Conservation (phyloP, 2,888 invertebrate species). For the Zelleria hepariella region DNA sequence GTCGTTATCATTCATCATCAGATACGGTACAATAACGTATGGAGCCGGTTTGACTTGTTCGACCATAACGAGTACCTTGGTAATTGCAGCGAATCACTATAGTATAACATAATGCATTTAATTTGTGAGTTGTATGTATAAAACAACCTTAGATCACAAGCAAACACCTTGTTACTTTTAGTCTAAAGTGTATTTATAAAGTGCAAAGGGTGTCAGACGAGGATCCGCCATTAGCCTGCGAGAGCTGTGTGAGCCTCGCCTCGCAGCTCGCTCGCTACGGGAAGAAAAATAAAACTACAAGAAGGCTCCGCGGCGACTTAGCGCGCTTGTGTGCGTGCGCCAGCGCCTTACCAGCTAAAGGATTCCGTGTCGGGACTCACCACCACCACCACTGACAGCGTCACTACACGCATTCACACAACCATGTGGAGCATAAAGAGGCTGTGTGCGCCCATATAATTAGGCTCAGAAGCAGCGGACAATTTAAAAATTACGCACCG, state of each 20-base stretch:
- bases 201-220: not conserved
- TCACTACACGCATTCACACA: not conserved
- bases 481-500: not conserved
- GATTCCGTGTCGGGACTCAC: conserved; percentile 29
- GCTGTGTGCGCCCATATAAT: conserved; percentile 5
- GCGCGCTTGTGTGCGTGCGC: conserved; percentile 36
- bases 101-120: not conserved
- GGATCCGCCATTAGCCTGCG: not conserved
- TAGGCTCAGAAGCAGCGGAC: not conserved
- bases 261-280: conserved; percentile 32
- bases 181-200: not conserved
- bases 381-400: conserved; percentile 25
- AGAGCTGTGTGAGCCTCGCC: not conserved
- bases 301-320: conserved; percentile 49
- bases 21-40: conserved; percentile 4
- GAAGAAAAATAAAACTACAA: conserved; percentile 66
- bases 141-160: not conserved
- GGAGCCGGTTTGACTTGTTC: conserved; percentile 10
- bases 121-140: not conserved
- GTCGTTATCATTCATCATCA: conserved; percentile 8
- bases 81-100: conserved; percentile 1
- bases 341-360: conserved; percentile 13
- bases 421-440: not conserved
- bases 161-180: not conserved
- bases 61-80: conserved; percentile 2